phyloP scores from a whole-genome alignment of 92 coral and sea anemone genomes.

The Hydrozoanthus gracilis region DNA sequence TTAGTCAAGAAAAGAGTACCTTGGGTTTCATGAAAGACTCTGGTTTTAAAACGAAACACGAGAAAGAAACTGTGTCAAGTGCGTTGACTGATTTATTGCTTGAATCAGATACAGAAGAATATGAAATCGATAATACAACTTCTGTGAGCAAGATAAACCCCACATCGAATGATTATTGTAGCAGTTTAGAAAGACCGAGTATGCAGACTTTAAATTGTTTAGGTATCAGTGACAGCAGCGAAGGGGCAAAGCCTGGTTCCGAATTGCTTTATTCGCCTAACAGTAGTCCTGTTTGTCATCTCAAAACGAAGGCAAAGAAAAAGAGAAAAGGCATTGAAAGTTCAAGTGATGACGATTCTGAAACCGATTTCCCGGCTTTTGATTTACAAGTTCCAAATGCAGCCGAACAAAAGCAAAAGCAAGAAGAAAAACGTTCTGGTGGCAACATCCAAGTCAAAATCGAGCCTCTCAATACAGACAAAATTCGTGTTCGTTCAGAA shows the following conservation, averaged over 20 bases:
- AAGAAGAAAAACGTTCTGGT: not conserved
- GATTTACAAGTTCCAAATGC: slow-evolving; percentile 12
- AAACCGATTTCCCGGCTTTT: slow-evolving; percentile 14
- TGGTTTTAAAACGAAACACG: not conserved
- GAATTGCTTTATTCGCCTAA: not conserved
- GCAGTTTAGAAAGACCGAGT: not conserved
- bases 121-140: not conserved
- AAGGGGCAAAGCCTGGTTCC: not conserved
- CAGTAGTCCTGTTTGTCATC: not conserved
- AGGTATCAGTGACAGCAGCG: not conserved
- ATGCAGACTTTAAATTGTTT: not conserved
- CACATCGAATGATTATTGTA: not conserved
- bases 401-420: not conserved
- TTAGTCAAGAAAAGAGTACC: not conserved
- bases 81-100: not conserved
- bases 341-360: slow-evolving; percentile 31
- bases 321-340: slow-evolving; percentile 1
- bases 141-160: not conserved
- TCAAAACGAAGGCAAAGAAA: not conserved
- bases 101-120: not conserved
- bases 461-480: slow-evolving; percentile 16
- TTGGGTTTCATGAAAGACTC: not conserved
- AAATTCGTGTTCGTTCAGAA: not conserved
- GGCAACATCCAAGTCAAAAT: slow-evolving; percentile 9
- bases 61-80: not conserved